These are phyloP conservation scores for Byasa hedistus DNA, from an alignment of 2,888 invertebrate genomes.

Conservation along the genomic window DNA sequence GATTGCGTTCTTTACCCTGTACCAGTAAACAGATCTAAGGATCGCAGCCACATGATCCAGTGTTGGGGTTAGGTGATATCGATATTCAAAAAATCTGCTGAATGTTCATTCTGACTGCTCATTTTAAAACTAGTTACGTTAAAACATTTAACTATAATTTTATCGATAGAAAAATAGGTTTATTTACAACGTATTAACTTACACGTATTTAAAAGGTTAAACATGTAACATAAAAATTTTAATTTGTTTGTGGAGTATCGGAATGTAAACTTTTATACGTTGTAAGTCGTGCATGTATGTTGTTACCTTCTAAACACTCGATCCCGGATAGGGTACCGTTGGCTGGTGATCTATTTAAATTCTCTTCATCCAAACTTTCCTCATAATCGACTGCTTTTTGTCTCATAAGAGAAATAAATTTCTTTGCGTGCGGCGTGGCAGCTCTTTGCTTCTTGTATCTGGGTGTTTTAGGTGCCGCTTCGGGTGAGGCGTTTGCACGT, in stretches of 20 bases:
- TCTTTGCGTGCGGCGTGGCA: constrained; percentile 67
- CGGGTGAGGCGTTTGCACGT: constrained; percentile 51
- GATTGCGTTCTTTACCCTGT: too few species aligned
- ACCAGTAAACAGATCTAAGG: too few species aligned
- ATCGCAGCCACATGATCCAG: too few species aligned
- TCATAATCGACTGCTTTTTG: constrained; percentile 58
- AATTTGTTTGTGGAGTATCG: too few species aligned
- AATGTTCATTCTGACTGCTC: too few species aligned
- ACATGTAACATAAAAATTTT: too few species aligned
- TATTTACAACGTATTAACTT: not conserved
- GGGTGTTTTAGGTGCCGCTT: constrained; percentile 54
- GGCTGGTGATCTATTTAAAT: constrained; percentile 32
- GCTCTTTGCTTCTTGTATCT: constrained; percentile 51
- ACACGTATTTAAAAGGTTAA: too few species aligned
- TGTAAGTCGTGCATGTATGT: not conserved
- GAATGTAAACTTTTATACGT: not conserved
- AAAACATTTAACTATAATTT: too few species aligned
- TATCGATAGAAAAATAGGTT: not conserved
- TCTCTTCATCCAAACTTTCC: constrained; percentile 39
- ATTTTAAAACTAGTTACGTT: too few species aligned
- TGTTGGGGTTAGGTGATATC: too few species aligned
- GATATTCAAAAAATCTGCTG: too few species aligned
- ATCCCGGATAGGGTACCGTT: not conserved
- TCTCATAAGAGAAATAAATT: constrained; percentile 51
- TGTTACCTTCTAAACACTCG: not conserved